Percentiles rank a stretch among this genome's conserved stretches.
Evolutionary conservation across 2,888 invertebrate species (phyloP).

Genomic region (Caenorhabditis parvicauda): DNA sequence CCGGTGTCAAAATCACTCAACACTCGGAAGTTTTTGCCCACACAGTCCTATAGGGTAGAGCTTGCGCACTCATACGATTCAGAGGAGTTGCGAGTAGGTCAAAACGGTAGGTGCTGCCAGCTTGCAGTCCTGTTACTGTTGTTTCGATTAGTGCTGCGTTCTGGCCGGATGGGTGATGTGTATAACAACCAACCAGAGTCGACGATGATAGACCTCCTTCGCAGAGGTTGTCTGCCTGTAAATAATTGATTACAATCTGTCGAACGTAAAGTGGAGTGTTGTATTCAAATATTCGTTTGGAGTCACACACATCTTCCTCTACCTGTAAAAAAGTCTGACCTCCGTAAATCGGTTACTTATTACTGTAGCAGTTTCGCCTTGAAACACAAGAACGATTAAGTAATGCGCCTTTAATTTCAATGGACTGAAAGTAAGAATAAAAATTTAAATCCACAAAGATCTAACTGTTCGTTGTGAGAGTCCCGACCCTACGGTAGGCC

Average conservation of each 20-base stretch:
- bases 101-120: conserved; percentile 40
- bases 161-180: conserved; percentile 10
- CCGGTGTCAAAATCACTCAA: neutral
- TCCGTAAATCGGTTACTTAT: neutral
- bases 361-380: neutral
- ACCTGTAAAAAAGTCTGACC: too few relatives aligned
- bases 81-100: conserved; percentile 43
- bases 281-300: neutral
- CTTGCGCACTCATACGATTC: conserved; percentile 24
- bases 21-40: conserved; percentile 39
- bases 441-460: too few relatives aligned
- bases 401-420: too few relatives aligned
- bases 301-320: too few relatives aligned
- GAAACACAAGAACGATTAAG: neutral
- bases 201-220: conserved; percentile 29
- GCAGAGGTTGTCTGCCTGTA: conserved; percentile 41
- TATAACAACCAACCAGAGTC: conserved; percentile 42
- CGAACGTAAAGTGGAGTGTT: neutral
- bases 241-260: neutral
- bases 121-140: conserved; percentile 29
- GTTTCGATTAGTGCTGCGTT: conserved; percentile 35
- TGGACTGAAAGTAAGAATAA: too few relatives aligned
- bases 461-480: too few relatives aligned
- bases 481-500: too few relatives aligned
- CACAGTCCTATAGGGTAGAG: conserved; percentile 47